Conservation (phyloP, 2,888 invertebrate genomes). For the Epirrita christyi region DNA sequence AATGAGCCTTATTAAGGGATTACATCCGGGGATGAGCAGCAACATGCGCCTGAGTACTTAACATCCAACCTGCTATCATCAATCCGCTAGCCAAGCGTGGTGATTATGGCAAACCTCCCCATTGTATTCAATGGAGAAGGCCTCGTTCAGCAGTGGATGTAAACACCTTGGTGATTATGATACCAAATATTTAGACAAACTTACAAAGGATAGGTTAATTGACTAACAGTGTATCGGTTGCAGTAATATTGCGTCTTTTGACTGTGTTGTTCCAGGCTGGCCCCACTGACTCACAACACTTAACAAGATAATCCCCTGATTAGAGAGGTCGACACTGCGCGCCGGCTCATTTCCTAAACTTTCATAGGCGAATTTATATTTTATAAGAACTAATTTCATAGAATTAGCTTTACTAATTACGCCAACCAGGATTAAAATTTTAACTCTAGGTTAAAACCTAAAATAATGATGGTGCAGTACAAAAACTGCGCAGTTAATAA, state of each 20-base stretch:
- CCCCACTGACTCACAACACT: conserved; percentile 52
- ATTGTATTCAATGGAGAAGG: too few relatives aligned
- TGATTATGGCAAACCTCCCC: too few relatives aligned
- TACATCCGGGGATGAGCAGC: too few relatives aligned
- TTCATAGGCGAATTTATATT: conserved; percentile 33
- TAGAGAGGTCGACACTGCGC: conserved; percentile 56
- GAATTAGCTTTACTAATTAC: background rate
- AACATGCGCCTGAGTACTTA: too few relatives aligned
- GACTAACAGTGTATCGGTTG: background rate
- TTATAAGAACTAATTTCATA: conserved; percentile 25
- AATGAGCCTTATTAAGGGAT: too few relatives aligned
- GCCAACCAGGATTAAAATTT: background rate
- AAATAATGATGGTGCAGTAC: too few relatives aligned
- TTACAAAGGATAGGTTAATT: background rate
- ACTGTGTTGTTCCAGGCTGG: conserved; percentile 18
- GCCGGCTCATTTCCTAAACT: conserved; percentile 47
- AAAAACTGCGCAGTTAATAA: too few relatives aligned
- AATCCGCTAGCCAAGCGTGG: too few relatives aligned
- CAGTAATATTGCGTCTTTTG: conserved; percentile 5
- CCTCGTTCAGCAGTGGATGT: too few relatives aligned
- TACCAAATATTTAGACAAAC: too few relatives aligned
- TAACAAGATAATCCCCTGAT: conserved; percentile 66
- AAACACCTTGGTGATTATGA: too few relatives aligned
- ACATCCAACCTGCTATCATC: too few relatives aligned
- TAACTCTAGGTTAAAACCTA: background rate